Base-by-base conservation (phyloP, 2,888 invertebrate species). In the Cheilosia vulpina region DNA sequence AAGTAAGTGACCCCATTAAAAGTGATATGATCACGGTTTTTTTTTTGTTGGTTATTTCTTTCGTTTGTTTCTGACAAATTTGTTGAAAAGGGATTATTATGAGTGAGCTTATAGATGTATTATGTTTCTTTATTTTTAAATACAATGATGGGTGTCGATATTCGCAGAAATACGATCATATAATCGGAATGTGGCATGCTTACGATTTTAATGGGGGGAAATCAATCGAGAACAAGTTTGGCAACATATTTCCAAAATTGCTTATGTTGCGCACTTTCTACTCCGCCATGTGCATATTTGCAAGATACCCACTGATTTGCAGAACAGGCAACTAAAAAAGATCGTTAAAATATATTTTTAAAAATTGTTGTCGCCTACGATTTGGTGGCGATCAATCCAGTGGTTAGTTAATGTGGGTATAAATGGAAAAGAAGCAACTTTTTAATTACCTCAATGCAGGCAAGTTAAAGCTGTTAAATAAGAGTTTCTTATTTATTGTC, bases 1-100 rank as follows among this genome's bases (percentile, higher is more conserved):
- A 91, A 91, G 92, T 92, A 92, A 92, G 92, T 92, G 92, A 92
- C 92, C 91, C 89, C 90, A 91, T 90, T 92, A 89, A 89, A 87
- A 47, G 55, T 72, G 65, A 87, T 69, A 76, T 76, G 75, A 69
- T 83, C 79, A 87, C 71, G 68, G 60, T 80, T 87, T 69, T 76
- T 78, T 68, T 75, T 4, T 43, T 31, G 9, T 47, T 84, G 55
- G 11, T 17, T 52, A 11, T 41, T 79, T 73, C 50, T 77, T 71
- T 68, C 69, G 66, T 69, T 65, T 27, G 11, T 50, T 78, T 78
- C 81, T 85, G 63, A 65, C 58, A 79, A 68, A 55, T 69, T 66
- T 76, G 15, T 83, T 62, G 21, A 4, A 4, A 24, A 19, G 1
- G 19, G 24, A 57, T 69, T 41, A 43, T 38, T 45, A 38, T 58